Conservation (phyloP, 2,888 invertebrate species). For the Metopia argyrocephala region DNA sequence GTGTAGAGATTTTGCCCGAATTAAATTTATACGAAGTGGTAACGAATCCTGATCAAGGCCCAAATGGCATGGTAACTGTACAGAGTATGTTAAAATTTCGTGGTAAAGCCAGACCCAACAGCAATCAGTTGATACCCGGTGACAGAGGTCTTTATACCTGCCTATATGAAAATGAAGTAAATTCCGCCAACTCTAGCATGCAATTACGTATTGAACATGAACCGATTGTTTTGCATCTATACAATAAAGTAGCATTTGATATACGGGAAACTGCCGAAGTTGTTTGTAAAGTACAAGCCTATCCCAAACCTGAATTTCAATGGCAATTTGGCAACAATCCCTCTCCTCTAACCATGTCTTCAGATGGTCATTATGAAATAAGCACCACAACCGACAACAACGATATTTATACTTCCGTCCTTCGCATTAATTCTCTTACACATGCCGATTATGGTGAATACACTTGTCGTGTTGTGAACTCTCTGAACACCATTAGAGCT, state of each 20-base stretch:
- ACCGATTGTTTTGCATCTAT: slow-evolving; percentile 91
- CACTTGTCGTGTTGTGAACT: slow-evolving; percentile 91
- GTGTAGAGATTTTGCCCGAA: slow-evolving; percentile 87
- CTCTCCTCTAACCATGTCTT: slow-evolving; percentile 87
- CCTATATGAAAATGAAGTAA: slow-evolving; percentile 93
- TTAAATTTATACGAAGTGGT: slow-evolving; percentile 89
- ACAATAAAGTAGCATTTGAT: slow-evolving; percentile 93
- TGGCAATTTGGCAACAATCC: slow-evolving; percentile 91
- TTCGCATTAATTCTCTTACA: slow-evolving; percentile 86
- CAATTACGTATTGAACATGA: slow-evolving; percentile 94
- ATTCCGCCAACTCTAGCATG: slow-evolving; percentile 92
- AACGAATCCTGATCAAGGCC: slow-evolving; percentile 87
- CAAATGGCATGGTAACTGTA: slow-evolving; percentile 89
- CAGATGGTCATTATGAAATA: slow-evolving; percentile 92
- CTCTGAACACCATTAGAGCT: slow-evolving; percentile 86
- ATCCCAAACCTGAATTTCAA: slow-evolving; percentile 94
- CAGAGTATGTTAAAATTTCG: slow-evolving; percentile 90
- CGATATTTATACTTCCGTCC: slow-evolving; percentile 90
- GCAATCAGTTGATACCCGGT: slow-evolving; percentile 87
- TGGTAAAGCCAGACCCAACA: slow-evolving; percentile 87
- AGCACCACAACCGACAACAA: slow-evolving; percentile 89
- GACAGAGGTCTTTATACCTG: slow-evolving; percentile 94
- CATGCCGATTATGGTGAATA: slow-evolving; percentile 95
- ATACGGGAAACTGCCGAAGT: slow-evolving; percentile 91
- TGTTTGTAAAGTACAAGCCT: slow-evolving; percentile 92